Evolutionary conservation across 2,888 invertebrate genomes (phyloP).

Genomic region (Hemicrepidius hirtus): DNA sequence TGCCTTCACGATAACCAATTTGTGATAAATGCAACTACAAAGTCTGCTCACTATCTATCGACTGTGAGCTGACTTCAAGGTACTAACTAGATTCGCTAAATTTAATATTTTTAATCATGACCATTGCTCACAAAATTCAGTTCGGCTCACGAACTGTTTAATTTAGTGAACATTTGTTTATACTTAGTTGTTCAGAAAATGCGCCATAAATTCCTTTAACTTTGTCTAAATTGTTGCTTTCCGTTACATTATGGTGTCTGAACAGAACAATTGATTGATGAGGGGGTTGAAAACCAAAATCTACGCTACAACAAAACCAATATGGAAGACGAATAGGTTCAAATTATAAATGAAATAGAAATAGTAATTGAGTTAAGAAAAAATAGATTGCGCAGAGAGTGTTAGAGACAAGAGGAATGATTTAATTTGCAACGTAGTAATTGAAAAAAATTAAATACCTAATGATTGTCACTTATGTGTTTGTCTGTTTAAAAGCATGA

Average conservation of each 20-base stretch:
- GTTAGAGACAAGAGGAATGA: slow-evolving; percentile 6
- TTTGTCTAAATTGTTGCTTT: not conserved
- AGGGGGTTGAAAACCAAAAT: slow-evolving; percentile 5
- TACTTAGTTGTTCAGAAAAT: too few relatives aligned
- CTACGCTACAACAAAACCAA: slow-evolving; percentile 3
- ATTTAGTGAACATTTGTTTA: too few relatives aligned
- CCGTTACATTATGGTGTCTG: not conserved
- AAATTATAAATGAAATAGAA: not conserved
- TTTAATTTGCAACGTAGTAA: slow-evolving; percentile 4
- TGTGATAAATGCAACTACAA: too few relatives aligned
- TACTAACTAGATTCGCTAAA: too few relatives aligned
- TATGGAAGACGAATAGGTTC: slow-evolving; percentile 23
- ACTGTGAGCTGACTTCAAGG: too few relatives aligned
- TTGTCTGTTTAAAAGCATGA: slow-evolving; percentile 23
- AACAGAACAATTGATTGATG: slow-evolving; percentile 34
- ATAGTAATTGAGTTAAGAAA: not conserved
- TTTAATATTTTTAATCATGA: too few relatives aligned
- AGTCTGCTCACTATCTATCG: too few relatives aligned
- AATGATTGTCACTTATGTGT: slow-evolving; percentile 36
- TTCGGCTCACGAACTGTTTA: too few relatives aligned
- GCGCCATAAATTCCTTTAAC: too few relatives aligned
- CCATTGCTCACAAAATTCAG: too few relatives aligned
- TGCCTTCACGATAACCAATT: too few relatives aligned
- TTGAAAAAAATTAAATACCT: slow-evolving; percentile 21
- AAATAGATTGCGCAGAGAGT: not conserved